Base-by-base conservation (phyloP, 2,888 invertebrate species). In the Syrphus vitripennis region DNA sequence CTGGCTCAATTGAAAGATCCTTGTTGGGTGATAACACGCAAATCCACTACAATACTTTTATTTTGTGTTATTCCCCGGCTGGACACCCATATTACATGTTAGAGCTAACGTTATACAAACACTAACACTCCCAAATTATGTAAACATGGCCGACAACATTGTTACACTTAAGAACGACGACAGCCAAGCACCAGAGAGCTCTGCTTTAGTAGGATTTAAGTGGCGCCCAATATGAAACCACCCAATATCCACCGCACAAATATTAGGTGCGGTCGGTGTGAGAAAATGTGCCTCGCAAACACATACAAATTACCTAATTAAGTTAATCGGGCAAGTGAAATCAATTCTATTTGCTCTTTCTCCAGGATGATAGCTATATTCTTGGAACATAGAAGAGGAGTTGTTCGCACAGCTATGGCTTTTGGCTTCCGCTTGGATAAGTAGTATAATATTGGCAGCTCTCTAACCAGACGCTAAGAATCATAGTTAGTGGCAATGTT, bases 251-350 rank as follows among this genome's bases (percentile, higher is more conserved):
- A 71, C 61, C 71, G 24, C 48, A 59, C 40, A 29, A 14, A 45
- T 12, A 34, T 14, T 42, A 57, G 53, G 57, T 59, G 42, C 37
- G 45, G 31, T 1, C 34, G n/a, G n/a, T n/a, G 59, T 40, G 45
- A 26, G 42, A 45, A 19, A 40, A 29, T 45, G 37, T 19, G 16
- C 45, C 69, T 57, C 37, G 63, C 69, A 70, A 83, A 74, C 74
- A 83, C 78, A 78, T 78, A 78, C 83, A 83, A 83, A 83, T 83
- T 78, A 83, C 74, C 63, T 83, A 83, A 83, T 83, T 83, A 78
- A 83, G 61, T 78, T 78, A 83, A 83, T 83, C 83, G 69, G 83
- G 45, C 74, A 78, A 83, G 63, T 74, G 83, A 83, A 83, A 83
- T 83, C 78, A 83, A 78, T 83, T 83, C 78, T 78, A 74, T 78